A percentile compares a stretch with the other conserved stretches of the same genome.
Conservation (phyloP, 2,113 vertebrate genomes). For the Catharus minimus region DNA sequence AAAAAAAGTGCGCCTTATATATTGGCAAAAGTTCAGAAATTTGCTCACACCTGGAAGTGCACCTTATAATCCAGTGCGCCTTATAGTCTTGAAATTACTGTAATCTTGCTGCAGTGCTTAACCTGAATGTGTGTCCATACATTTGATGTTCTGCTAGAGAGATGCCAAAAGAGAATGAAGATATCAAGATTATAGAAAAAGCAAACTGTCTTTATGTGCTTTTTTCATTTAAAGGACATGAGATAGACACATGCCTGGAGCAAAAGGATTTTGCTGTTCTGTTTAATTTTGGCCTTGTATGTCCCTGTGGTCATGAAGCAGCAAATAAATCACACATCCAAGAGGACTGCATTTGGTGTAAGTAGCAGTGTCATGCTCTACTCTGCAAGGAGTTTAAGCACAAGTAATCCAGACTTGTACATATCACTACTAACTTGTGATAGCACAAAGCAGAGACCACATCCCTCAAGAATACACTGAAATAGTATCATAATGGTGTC, state of each 20-base stretch:
- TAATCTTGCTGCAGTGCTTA: too few relatives aligned
- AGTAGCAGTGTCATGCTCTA: background rate
- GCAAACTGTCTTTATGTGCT: background rate
- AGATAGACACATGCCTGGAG: background rate
- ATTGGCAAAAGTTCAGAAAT: too few relatives aligned
- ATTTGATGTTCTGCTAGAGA: background rate
- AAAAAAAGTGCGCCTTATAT: too few relatives aligned
- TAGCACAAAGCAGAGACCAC: background rate
- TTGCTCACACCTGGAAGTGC: too few relatives aligned
- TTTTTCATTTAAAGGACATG: background rate
- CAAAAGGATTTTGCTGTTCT: background rate
- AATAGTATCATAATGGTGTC: background rate
- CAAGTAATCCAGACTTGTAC: background rate
- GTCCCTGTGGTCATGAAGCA: background rate
- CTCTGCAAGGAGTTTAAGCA: background rate
- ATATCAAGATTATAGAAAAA: background rate
- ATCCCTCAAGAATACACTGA: background rate
- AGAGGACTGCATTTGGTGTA: background rate
- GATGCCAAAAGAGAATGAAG: background rate
- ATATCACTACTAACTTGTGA: background rate
- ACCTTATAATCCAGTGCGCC: too few relatives aligned
- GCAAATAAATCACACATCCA: background rate
- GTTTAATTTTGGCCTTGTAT: background rate
- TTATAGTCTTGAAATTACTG: too few relatives aligned
- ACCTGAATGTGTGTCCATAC: too few relatives aligned